Percentiles rank a stretch among this genome's conserved stretches.
These are phyloP conservation scores for Endomychus coccineus DNA, from an alignment of 2,888 invertebrate species.

Conservation along the genomic window DNA sequence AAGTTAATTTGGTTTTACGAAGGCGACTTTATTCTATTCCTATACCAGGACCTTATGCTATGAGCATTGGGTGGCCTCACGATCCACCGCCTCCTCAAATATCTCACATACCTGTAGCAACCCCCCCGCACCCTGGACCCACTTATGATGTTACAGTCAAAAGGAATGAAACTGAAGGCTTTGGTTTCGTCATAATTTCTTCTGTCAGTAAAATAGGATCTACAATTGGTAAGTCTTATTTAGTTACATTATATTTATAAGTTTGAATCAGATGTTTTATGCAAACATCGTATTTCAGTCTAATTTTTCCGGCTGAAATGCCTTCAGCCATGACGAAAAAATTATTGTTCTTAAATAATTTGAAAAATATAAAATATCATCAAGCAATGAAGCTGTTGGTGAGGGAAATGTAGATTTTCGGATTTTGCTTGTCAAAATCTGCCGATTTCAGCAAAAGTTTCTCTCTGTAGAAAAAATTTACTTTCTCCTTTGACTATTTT, in stretches of 20 bases:
- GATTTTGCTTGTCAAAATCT: too few relatives aligned
- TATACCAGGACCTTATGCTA: constrained; percentile 19
- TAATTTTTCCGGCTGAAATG: too few relatives aligned
- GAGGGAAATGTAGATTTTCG: too few relatives aligned
- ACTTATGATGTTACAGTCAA: constrained; percentile 91
- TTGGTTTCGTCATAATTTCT: constrained; percentile 98
- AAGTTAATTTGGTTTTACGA: constrained; percentile 73
- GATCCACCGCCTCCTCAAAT: constrained; percentile 13
- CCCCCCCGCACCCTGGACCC: constrained; percentile 39
- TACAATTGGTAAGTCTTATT: constrained; percentile 77
- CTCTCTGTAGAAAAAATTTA: too few relatives aligned
- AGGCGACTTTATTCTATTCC: constrained; percentile 45
- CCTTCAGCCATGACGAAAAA: too few relatives aligned
- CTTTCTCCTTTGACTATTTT: too few relatives aligned
- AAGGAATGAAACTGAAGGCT: constrained; percentile 89
- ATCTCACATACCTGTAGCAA: constrained; percentile 20
- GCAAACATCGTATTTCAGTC: not conserved
- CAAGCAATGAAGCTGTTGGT: too few relatives aligned
- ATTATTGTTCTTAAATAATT: too few relatives aligned
- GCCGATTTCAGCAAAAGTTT: too few relatives aligned
- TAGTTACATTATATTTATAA: constrained; percentile 3
- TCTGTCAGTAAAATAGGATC: constrained; percentile 84
- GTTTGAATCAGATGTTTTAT: too few relatives aligned
- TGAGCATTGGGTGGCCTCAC: constrained; percentile 26
- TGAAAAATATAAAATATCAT: too few relatives aligned